Conservation (phyloP, 1,140 invertebrate genomes). For the Chironomus tepperi region DNA sequence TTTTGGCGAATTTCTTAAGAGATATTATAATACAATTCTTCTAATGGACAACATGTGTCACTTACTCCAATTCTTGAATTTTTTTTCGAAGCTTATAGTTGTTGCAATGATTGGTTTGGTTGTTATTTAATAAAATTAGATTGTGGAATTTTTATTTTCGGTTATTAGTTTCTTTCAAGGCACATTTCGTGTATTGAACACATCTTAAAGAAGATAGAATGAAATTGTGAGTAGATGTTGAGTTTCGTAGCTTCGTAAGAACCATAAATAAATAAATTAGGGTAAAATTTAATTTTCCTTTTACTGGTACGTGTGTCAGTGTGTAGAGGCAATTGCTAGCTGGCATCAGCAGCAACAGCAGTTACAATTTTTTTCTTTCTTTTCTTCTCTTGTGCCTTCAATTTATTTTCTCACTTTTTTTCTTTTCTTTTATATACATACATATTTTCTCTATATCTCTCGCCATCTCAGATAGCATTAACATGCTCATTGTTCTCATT, state of each 20-base stretch:
- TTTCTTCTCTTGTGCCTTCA: background rate
- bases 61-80: no score
- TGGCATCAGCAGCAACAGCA: background rate
- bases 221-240: no score
- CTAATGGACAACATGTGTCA: no score
- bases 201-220: background rate
- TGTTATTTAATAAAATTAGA: no score
- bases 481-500: conserved; percentile 18
- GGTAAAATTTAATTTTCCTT: conserved; percentile 22
- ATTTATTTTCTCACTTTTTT: conserved; percentile 4
- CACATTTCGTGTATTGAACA: no score
- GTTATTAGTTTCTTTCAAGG: no score
- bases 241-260: conserved; percentile 6
- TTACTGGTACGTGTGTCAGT: background rate
- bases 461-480: conserved; percentile 17
- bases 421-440: background rate
- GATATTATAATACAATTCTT: no score
- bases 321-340: no score
- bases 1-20: no score
- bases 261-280: conserved; percentile 24
- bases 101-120: no score
- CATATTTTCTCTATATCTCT: background rate
- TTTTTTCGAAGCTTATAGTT: no score
- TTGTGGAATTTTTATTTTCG: no score
- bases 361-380: background rate